phyloP scores from a whole-genome alignment of 1,140 invertebrate species.

The Ctenoplectra terminalis region DNA sequence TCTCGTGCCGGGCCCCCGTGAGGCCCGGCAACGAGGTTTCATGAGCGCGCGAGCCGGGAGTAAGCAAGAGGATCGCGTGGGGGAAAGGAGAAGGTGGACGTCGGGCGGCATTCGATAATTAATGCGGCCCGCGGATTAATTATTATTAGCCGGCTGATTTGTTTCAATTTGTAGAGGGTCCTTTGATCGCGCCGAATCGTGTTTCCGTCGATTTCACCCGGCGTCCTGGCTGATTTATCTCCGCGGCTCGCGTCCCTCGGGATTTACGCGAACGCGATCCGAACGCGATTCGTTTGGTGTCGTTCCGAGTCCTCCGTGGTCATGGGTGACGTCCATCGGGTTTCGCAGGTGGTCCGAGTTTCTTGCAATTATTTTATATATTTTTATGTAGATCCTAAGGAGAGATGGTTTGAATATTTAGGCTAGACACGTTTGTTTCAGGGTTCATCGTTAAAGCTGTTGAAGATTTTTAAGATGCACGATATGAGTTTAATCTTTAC shows the following conservation, averaged over 20 bases:
- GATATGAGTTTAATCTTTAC: too few relatives aligned
- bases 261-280: constrained; percentile 46
- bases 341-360: constrained; percentile 5
- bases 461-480: too few relatives aligned
- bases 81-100: not conserved
- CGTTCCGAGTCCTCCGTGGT: constrained; percentile 23
- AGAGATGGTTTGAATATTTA: too few relatives aligned
- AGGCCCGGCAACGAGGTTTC: constrained; percentile 9
- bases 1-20: constrained; percentile 19
- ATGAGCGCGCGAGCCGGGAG: not conserved
- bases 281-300: constrained; percentile 38
- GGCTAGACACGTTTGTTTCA: too few relatives aligned
- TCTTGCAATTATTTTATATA: not conserved
- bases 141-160: constrained; percentile 81
- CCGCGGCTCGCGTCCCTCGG: constrained; percentile 42
- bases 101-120: constrained; percentile 68
- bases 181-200: constrained; percentile 79
- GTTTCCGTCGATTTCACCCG: constrained; percentile 73
- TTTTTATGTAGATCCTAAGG: too few relatives aligned
- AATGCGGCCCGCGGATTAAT: constrained; percentile 80
- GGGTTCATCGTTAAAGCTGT: too few relatives aligned
- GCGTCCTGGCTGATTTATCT: constrained; percentile 72
- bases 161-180: constrained; percentile 79
- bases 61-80: not conserved
- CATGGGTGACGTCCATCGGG: not conserved